Percentiles rank a stretch among this genome's conserved stretches.
These are phyloP conservation scores for Dexiosoma caninum DNA, from an alignment of 2,888 invertebrate genomes.

Conservation along the genomic window DNA sequence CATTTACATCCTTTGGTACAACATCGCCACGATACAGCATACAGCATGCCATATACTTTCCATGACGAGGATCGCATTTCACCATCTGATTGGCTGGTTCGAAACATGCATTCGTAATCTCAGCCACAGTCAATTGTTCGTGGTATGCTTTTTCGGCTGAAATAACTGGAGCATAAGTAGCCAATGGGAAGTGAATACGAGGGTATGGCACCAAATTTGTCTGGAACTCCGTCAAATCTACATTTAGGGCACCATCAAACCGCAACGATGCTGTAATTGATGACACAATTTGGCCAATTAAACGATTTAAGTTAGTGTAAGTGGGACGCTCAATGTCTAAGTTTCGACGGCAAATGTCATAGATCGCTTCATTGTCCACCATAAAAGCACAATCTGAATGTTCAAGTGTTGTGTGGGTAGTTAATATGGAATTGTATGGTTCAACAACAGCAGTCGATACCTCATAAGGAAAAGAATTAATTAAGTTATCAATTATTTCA, in stretches of 20 bases:
- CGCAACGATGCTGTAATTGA: slow-evolving; percentile 95
- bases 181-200: slow-evolving; percentile 95
- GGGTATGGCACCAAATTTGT: slow-evolving; percentile 96
- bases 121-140: slow-evolving; percentile 92
- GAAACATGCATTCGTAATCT: slow-evolving; percentile 96
- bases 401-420: slow-evolving; percentile 92
- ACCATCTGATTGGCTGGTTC: slow-evolving; percentile 97
- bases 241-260: slow-evolving; percentile 94
- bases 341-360: slow-evolving; percentile 92
- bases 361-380: slow-evolving; percentile 94
- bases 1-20: slow-evolving; percentile 95
- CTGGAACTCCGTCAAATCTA: slow-evolving; percentile 96
- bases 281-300: slow-evolving; percentile 92
- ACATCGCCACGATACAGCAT: slow-evolving; percentile 96
- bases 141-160: slow-evolving; percentile 96
- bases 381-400: slow-evolving; percentile 94
- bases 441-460: slow-evolving; percentile 89
- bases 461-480: slow-evolving; percentile 74
- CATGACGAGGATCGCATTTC: slow-evolving; percentile 93
- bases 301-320: slow-evolving; percentile 91
- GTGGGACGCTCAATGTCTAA: slow-evolving; percentile 90
- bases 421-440: slow-evolving; percentile 95
- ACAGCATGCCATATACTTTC: slow-evolving; percentile 96
- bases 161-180: slow-evolving; percentile 94
- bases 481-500: not conserved